Evolutionary conservation across 2,113 vertebrate genomes (phyloP).

Genomic region (Ammospiza nelsoni): DNA sequence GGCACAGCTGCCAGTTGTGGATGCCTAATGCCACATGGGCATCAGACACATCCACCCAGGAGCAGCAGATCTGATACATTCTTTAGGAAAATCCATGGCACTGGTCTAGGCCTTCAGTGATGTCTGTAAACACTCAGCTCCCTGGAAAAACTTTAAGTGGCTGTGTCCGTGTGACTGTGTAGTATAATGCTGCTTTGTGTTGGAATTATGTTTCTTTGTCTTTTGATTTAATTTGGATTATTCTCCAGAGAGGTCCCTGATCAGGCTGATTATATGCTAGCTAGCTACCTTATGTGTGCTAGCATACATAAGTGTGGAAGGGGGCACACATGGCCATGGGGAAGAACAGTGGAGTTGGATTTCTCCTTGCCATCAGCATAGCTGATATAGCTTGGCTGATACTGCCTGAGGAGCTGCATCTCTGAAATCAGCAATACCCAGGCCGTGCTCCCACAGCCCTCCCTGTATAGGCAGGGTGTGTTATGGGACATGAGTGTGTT

Average conservation of each 20-base stretch:
- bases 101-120: not conserved
- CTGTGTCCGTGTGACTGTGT: not conserved
- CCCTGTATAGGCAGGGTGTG: not conserved
- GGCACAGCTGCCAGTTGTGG: accelerated
- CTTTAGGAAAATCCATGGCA: not conserved
- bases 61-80: not conserved
- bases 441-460: not conserved
- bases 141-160: not conserved
- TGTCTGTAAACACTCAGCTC: not conserved
- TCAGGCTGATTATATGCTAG: not conserved
- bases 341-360: not conserved
- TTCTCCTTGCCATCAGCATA: not conserved
- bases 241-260: not conserved
- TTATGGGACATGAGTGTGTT: not conserved
- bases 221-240: not conserved
- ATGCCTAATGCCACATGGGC: not conserved
- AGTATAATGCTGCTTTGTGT: not conserved
- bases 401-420: not conserved
- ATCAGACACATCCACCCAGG: not conserved
- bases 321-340: accelerated
- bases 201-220: not conserved
- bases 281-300: not conserved
- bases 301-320: not conserved
- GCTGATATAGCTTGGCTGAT: not conserved
- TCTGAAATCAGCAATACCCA: not conserved